Evolutionary conservation across 1,140 invertebrate species (phyloP).

Genomic region (Paraescarpia echinospica): DNA sequence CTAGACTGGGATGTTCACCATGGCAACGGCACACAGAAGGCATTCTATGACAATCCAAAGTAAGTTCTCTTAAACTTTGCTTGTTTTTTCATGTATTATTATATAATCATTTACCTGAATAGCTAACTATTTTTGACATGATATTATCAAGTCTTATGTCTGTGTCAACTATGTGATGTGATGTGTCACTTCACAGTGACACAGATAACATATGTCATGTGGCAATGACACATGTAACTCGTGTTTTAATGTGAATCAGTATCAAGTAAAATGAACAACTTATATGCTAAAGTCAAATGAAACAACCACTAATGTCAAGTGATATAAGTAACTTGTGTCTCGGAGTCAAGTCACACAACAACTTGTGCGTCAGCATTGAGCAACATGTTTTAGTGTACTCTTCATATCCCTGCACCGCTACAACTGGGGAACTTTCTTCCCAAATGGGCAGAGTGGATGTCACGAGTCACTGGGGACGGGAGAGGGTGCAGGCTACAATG

Average conservation of each 20-base stretch:
- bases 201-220: too few relatives aligned
- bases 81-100: background rate
- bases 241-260: too few relatives aligned
- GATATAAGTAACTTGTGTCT: too few relatives aligned
- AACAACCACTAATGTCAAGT: too few relatives aligned
- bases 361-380: background rate
- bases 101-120: background rate
- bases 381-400: conserved; percentile 67
- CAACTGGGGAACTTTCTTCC: conserved; percentile 99
- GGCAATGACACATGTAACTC: too few relatives aligned
- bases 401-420: conserved; percentile 98
- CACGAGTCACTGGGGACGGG: conserved; percentile 86
- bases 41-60: conserved; percentile 87
- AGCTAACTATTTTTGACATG: background rate
- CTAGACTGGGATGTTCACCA: conserved; percentile 99
- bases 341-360: too few relatives aligned
- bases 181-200: too few relatives aligned
- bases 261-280: too few relatives aligned
- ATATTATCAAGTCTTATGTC: too few relatives aligned
- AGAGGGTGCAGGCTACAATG: conserved; percentile 91
- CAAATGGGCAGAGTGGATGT: conserved; percentile 82
- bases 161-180: too few relatives aligned
- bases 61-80: conserved; percentile 1
- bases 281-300: too few relatives aligned
- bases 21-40: conserved; percentile 97